Evolutionary conservation across 2,113 vertebrate species (phyloP).

Genomic region (Oncorhynchus keta): DNA sequence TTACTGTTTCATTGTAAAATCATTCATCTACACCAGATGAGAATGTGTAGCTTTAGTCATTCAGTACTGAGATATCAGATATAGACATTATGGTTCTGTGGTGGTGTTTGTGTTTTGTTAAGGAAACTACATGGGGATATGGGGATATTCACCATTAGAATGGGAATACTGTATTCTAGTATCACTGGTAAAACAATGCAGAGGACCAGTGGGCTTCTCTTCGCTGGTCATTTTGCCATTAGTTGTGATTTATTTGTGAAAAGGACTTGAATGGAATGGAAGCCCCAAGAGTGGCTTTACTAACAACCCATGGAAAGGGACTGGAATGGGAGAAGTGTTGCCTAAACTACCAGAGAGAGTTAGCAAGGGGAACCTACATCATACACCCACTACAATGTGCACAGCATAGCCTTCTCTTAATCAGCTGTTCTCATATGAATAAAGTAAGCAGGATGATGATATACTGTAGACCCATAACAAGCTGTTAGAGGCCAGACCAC

Average conservation of each 20-base stretch:
- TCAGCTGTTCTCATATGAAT: too few relatives aligned
- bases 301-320: conserved; percentile 53
- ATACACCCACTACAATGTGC: too few relatives aligned
- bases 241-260: conserved; percentile 63
- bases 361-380: too few relatives aligned
- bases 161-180: conserved; percentile 18
- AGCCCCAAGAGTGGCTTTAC: conserved; percentile 56
- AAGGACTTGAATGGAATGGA: conserved; percentile 51
- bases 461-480: too few relatives aligned
- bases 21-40: conserved; percentile 39
- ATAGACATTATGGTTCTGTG: conserved; percentile 12
- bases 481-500: too few relatives aligned
- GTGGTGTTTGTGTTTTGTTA: conserved; percentile 30
- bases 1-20: conserved; percentile 38
- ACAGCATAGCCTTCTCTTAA: too few relatives aligned
- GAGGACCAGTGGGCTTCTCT: conserved; percentile 17
- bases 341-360: neutral
- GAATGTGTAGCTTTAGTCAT: neutral
- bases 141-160: conserved; percentile 4
- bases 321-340: conserved; percentile 9
- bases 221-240: conserved; percentile 51
- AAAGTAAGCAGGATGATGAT: too few relatives aligned
- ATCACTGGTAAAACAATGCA: conserved; percentile 33
- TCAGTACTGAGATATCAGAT: neutral
- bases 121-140: conserved; percentile 18